These are phyloP conservation scores for Maniola hyperantus DNA, from an alignment of 2,888 invertebrate species.

Conservation along the genomic window DNA sequence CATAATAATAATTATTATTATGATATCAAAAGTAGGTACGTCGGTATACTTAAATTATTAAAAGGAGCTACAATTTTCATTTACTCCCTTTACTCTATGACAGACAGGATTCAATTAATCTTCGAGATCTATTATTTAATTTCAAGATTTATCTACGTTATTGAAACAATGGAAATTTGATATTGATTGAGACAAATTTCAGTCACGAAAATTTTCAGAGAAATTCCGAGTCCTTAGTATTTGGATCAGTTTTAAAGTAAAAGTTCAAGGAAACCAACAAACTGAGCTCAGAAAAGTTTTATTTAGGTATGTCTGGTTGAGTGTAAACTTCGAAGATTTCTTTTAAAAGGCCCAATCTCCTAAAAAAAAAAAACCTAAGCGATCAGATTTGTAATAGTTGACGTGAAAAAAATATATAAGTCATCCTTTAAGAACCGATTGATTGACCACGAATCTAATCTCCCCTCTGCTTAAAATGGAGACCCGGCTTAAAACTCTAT, in stretches of 20 bases:
- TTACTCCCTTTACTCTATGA: not conserved
- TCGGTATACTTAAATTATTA: not conserved
- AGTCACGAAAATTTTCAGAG: not conserved
- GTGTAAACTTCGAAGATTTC: too few relatives aligned
- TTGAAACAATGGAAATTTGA: constrained; percentile 9
- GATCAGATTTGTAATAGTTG: too few relatives aligned
- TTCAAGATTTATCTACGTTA: not conserved
- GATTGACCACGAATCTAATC: too few relatives aligned
- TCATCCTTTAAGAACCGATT: too few relatives aligned
- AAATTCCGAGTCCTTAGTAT: not conserved
- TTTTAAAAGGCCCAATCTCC: too few relatives aligned
- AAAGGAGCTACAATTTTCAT: not conserved
- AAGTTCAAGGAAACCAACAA: constrained; percentile 3
- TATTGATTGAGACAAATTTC: not conserved
- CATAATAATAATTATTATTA: not conserved
- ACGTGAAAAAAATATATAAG: too few relatives aligned
- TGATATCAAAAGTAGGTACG: not conserved
- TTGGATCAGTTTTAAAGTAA: constrained; percentile 1
- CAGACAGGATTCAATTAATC: constrained; percentile 3
- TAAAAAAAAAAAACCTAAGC: too few relatives aligned
- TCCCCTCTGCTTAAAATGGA: too few relatives aligned
- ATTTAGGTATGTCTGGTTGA: not conserved
- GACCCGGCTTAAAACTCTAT: too few relatives aligned
- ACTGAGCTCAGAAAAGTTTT: not conserved
- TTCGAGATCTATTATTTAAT: not conserved